These are phyloP conservation scores for Chrosomus eos DNA, from an alignment of 2,797 vertebrate genomes.

Conservation along the genomic window DNA sequence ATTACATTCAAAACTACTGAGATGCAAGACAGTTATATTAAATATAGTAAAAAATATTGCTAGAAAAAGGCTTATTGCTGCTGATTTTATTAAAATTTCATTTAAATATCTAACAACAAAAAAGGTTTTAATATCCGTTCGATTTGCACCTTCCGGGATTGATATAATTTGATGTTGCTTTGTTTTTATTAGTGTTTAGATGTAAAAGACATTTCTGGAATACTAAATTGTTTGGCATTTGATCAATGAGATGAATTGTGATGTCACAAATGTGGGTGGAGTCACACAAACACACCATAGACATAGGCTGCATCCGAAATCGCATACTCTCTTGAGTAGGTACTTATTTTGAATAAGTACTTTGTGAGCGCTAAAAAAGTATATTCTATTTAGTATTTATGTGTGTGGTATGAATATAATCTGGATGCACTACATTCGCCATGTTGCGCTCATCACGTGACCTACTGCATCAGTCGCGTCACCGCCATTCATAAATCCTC, in stretches of 20 bases:
- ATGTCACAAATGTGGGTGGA: conserved; percentile 44
- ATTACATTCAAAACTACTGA: conserved; percentile 34
- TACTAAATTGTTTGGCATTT: neutral
- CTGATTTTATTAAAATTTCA: conserved; percentile 20
- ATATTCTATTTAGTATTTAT: too few relatives aligned
- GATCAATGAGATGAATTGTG: conserved; percentile 37
- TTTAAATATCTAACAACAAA: conserved; percentile 14
- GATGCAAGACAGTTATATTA: neutral
- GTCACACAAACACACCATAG: conserved; percentile 31
- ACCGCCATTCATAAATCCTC: too few relatives aligned
- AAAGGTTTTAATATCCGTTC: neutral
- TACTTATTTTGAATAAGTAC: too few relatives aligned
- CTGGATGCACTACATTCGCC: too few relatives aligned
- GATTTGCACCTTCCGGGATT: neutral
- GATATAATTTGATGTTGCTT: neutral
- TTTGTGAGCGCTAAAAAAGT: too few relatives aligned
- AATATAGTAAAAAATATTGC: neutral
- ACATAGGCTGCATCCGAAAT: neutral
- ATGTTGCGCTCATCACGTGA: too few relatives aligned
- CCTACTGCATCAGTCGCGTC: too few relatives aligned
- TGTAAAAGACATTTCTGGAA: neutral
- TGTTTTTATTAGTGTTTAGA: neutral
- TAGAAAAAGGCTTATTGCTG: conserved; percentile 38
- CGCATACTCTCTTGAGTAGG: too few relatives aligned
- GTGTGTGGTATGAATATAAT: too few relatives aligned